Percentiles rank a stretch among this genome's conserved stretches.
phyloP scores from a whole-genome alignment of 2,797 vertebrate genomes.

The Malurus splendens region DNA sequence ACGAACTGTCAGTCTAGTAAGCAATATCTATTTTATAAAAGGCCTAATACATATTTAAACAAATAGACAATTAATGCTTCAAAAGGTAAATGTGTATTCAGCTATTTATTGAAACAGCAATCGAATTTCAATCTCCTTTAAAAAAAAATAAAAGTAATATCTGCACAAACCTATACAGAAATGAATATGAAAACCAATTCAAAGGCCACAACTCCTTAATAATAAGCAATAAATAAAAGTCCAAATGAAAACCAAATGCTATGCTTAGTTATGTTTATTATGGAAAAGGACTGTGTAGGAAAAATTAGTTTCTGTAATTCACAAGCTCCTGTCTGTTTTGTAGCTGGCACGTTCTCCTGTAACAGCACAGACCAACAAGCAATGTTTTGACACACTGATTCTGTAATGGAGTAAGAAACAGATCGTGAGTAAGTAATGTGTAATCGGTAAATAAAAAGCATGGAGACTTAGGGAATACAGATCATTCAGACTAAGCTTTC shows the following conservation, averaged over 20 bases:
- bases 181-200: not conserved
- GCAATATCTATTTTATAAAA: slow-evolving; percentile 29
- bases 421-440: not conserved
- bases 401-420: not conserved
- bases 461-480: slow-evolving; percentile 34
- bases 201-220: slow-evolving; percentile 1
- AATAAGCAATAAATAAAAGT: slow-evolving; percentile 20
- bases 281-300: not conserved
- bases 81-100: slow-evolving; percentile 4
- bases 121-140: not conserved
- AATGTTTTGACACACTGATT: slow-evolving; percentile 28
- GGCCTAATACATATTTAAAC: slow-evolving; percentile 31
- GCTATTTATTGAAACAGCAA: slow-evolving; percentile 54
- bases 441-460: slow-evolving; percentile 31
- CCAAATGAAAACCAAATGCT: slow-evolving; percentile 24
- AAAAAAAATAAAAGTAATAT: slow-evolving; percentile 30
- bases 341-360: not conserved
- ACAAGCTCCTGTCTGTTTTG: not conserved
- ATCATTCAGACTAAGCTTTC: not conserved
- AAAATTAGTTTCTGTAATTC: not conserved
- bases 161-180: not conserved
- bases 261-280: not conserved
- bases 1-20: slow-evolving; percentile 4
- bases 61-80: slow-evolving; percentile 13
- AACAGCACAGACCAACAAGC: slow-evolving; percentile 19